Conservation (phyloP, 2,113 vertebrate genomes). For the Dasyurus viverrinus region DNA sequence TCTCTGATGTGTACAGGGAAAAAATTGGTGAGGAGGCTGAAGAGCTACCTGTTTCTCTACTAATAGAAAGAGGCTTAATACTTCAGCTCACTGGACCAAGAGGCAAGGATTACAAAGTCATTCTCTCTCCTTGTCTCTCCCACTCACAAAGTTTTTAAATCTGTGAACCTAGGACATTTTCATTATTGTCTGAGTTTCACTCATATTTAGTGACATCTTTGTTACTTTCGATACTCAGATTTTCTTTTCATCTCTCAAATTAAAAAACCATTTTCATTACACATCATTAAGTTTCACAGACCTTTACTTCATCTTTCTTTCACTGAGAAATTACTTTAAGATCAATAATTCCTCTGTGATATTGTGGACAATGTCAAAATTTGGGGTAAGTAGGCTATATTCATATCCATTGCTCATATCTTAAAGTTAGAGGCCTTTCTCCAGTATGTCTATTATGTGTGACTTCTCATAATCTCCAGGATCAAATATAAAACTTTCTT, state of each 20-base stretch:
- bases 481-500: neutral
- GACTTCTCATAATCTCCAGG: neutral
- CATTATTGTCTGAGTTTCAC: constrained; percentile 17
- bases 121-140: neutral
- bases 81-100: neutral
- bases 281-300: constrained; percentile 45
- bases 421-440: neutral
- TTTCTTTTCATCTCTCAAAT: constrained; percentile 10
- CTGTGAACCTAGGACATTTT: neutral
- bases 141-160: neutral
- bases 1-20: neutral
- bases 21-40: neutral
- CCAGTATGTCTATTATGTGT: neutral
- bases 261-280: constrained; percentile 64
- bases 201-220: constrained; percentile 39
- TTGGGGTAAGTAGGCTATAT: neutral
- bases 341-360: constrained; percentile 1
- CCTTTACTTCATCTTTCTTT: constrained; percentile 9
- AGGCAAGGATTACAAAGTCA: neutral
- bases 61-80: neutral
- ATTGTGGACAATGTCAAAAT: neutral
- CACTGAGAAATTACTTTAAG: constrained; percentile 23
- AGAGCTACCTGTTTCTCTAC: neutral
- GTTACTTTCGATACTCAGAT: constrained; percentile 25
- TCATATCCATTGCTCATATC: neutral